These are phyloP conservation scores for Sacculina carcini DNA, from an alignment of 2,888 invertebrate species.

Conservation along the genomic window DNA sequence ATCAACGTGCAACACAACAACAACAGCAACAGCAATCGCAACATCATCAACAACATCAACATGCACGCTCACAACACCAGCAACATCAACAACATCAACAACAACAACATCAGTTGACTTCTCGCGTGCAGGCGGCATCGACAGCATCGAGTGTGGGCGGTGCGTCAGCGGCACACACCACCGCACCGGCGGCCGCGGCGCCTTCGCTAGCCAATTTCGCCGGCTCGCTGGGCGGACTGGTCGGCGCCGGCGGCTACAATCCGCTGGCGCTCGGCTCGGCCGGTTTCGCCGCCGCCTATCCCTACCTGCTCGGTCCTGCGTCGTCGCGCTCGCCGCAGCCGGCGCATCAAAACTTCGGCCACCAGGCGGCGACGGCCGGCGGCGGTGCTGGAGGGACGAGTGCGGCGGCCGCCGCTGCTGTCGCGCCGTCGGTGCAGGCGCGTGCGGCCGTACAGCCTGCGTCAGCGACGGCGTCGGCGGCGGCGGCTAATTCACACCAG, in stretches of 20 bases:
- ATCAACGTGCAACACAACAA: too few species aligned
- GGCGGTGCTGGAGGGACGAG: background rate
- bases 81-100: background rate
- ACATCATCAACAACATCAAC: background rate
- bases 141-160: too few species aligned
- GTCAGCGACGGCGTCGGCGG: background rate
- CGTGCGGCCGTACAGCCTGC: background rate
- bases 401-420: background rate
- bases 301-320: background rate
- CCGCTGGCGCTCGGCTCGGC: background rate
- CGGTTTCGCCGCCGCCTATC: background rate
- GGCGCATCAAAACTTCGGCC: background rate
- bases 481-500: too few species aligned
- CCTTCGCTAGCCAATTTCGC: background rate
- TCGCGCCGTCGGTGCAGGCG: background rate
- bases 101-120: background rate
- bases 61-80: background rate
- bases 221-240: background rate
- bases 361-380: background rate
- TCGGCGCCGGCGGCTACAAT: background rate
- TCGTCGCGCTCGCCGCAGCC: background rate
- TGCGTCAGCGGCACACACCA: background rate
- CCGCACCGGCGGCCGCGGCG: background rate
- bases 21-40: background rate
- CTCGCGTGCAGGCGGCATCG: background rate